Evolutionary conservation across 2,113 vertebrate genomes (phyloP), one percentile per base, ranked within the genome.

Genomic region (Chloropsis hardwickii): DNA sequence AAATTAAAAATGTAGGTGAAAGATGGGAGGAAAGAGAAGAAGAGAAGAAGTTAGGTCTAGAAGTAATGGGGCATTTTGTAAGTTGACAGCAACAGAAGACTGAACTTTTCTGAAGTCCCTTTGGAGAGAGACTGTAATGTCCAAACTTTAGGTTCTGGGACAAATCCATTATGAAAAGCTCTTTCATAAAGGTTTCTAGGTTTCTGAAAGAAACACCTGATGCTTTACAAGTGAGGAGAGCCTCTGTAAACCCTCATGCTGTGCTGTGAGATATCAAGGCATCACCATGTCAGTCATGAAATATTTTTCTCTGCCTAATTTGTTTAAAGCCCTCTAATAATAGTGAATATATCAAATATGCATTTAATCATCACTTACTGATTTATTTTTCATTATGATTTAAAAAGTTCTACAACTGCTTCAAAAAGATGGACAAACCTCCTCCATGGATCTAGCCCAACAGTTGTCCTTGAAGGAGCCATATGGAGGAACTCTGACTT

Each of bases 181-280:
- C 18, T 76, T 81, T 48, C 11, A 61, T 2, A 65, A 28, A 40
- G 4, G 10, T 57, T 87, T 79, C 24, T 53, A 22, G 31, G 21
- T 54, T 83, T 25, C 9, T 60, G 28, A 66, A 84, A 60, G 65
- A 44, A 24, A 15, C 5, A 56, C 3, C 31, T 8, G 6, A 29
- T 50, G 31, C 5, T 78, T 67, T 89, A 10, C 20, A 70, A 28
- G 5, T 71, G 51, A 31, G 21, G 14, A 50, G 8, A 74, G 9
- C 9, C 6, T 74, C 6, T 0, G 0, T 18, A 66, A 54, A 47
- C 2, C 4, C 7, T 19, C 25, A 50, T 45, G 14, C 12, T 29
- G 5, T 65, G 9, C 31, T 78, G 5, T 69, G 29, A 58, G 23
- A 24, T 37, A 47, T 16, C 5, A 44, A 54, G 7, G 14, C 9